Base-by-base conservation (phyloP, 2,113 vertebrate genomes). In the Malaclemys terrapin region DNA sequence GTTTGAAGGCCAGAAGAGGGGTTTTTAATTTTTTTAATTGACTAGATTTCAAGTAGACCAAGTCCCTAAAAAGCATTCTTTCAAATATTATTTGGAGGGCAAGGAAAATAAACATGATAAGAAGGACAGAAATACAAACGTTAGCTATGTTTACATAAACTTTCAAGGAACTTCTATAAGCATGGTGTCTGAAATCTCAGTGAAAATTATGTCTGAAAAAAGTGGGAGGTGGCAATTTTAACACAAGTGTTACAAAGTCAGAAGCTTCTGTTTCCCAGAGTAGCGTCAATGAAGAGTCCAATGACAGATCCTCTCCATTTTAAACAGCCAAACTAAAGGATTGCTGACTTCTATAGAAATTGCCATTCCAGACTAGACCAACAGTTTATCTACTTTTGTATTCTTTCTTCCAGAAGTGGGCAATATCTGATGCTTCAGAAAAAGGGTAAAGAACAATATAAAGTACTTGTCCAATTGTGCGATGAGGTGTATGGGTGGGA, bases 311-410 rank as follows among this genome's bases (percentile, higher is more conserved):
- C 17, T 35, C 22, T 42, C 65, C 25, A 76, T 0, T 84, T 42
- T 11, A 25, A 80, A 57, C 7, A 53, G 42, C 10, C 75, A 45
- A 76, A 76, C 45, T 38, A 76, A 76, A 20, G 25, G 24, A 45
- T 47, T 38, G 24, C 12, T 22, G 22, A 24, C 42, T 47, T 0
- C 1, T 5, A 38, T 1, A 88, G 31, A 29, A 82, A 56, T 0
- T 78, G 35, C 42, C 42, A 76, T 47, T 85, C 54, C 4, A 75
- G 56, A 10, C 50, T 1, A 13, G 82, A 0, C 65, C 49, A 69
- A 84, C 2, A 1, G 82, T 72, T 38, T 85, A 17, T 14, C 91
- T 42, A 38, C 35, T 65, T 5, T 1, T 52, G 31, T 8, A 14
- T 19, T 83, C 81, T 56, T 91, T 69, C 35, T 69, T 69, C 76